These are phyloP conservation scores for Medauroidea extradentata DNA, from an alignment of 1,140 invertebrate species.

Conservation along the genomic window DNA sequence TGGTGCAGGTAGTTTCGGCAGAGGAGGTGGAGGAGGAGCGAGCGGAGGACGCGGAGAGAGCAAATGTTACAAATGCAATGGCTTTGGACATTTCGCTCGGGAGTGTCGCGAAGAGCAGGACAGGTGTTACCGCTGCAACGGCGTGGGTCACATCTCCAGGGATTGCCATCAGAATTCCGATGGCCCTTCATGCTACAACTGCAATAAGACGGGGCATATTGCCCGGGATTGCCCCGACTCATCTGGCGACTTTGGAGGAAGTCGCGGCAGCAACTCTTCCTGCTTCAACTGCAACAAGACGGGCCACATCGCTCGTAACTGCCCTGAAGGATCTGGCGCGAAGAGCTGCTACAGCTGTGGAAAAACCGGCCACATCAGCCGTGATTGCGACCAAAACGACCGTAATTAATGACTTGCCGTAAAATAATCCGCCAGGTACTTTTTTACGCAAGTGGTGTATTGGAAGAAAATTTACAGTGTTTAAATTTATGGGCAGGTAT, in stretches of 20 bases:
- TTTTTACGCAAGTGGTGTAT: too few relatives aligned
- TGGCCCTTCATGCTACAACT: constrained; percentile 69
- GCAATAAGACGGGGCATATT: constrained; percentile 84
- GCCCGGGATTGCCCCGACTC: constrained; percentile 46
- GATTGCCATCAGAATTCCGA: constrained; percentile 54
- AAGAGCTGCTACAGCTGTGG: constrained; percentile 46
- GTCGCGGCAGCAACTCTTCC: constrained; percentile 70
- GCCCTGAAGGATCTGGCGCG: constrained; percentile 58
- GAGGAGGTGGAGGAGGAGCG: constrained; percentile 48
- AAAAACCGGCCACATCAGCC: constrained; percentile 46
- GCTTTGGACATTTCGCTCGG: constrained; percentile 86
- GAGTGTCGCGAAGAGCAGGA: constrained; percentile 82
- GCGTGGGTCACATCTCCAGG: constrained; percentile 83
- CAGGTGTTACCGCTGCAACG: constrained; percentile 79
- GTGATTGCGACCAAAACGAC: constrained; percentile 40
- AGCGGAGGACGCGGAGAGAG: constrained; percentile 48
- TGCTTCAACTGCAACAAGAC: constrained; percentile 87
- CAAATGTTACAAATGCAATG: constrained; percentile 94
- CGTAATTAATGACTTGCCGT: too few relatives aligned
- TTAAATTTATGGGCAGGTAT: too few relatives aligned
- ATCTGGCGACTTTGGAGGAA: constrained; percentile 8
- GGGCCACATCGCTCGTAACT: constrained; percentile 83
- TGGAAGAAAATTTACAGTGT: too few relatives aligned
- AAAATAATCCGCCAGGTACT: too few relatives aligned
- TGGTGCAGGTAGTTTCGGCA: constrained; percentile 39